Evolutionary conservation across 2,113 vertebrate species (phyloP), one percentile per base, ranked within the genome.

Genomic region (Ancistrus triradiatus): DNA sequence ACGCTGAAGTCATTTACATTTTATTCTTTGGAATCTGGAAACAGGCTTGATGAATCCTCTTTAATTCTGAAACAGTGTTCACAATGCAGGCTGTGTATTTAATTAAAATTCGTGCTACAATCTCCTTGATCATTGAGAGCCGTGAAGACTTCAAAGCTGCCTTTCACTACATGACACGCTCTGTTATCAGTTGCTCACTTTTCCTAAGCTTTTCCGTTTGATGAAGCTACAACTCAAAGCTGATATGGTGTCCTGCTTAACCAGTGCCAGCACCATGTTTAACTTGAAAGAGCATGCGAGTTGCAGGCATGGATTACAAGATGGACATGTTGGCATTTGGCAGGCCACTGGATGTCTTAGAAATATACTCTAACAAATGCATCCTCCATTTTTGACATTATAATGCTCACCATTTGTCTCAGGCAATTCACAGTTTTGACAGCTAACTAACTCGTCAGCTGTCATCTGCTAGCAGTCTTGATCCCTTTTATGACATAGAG

Each of bases 101-200:
- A 81, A 85, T 85, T 82, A 80, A 74, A 61, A 65, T 70, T 59
- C 76, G 68, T 73, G 3, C 65, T 71, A 61, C 53, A 81, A 80
- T 76, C 68, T 78, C 70, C 27, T 84, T 80, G 82, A 84, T 85
- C 79, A 81, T 77, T 68, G 69, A 48, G 70, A 79, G 67, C 67
- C 13, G 72, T 53, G 58, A 62, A 76, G 22, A 50, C 68, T 67
- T 74, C 56, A 71, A 70, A 69, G 60, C 15, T 27, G 9, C 40
- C 17, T 24, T 66, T 44, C 31, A 22, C 27, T 42, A 2, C n/a
- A 35, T 25, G 53, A 44, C n/a, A 35, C 6, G 42, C 47, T 59
- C n/a, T 15, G 19, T 40, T 62, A 59, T 56, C 21, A 7, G 24
- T 28, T 22, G 49, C 18, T 43, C 38, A 62, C 27, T 43, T 48